Conservation (phyloP, 53 echinoderm and acorn worm species). For the Arbacia lixula region DNA sequence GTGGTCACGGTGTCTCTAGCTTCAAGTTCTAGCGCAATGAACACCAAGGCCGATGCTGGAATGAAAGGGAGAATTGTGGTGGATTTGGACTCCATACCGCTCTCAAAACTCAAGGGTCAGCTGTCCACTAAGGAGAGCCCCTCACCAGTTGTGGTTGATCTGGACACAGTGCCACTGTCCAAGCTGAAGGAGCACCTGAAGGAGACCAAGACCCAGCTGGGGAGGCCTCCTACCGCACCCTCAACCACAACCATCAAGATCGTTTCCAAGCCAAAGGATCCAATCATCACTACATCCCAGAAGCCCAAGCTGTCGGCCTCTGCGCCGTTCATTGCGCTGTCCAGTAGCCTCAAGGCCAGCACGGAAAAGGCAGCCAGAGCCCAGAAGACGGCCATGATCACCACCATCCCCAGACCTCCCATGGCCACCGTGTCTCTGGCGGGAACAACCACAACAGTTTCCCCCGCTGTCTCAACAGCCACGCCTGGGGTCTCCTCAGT, state of each 20-base stretch:
- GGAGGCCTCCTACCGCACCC: conserved; percentile 17
- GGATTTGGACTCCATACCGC: neutral
- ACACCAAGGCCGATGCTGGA: conserved; percentile 4
- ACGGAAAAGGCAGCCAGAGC: conserved; percentile 30
- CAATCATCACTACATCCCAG: conserved; percentile 14
- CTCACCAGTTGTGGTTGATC: conserved; percentile 24
- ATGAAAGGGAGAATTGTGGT: neutral
- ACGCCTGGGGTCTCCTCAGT: conserved; percentile 2
- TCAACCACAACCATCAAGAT: conserved; percentile 51
- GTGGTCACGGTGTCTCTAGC: conserved; percentile 17
- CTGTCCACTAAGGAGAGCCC: neutral
- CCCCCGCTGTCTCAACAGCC: neutral
- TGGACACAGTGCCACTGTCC: conserved; percentile 40
- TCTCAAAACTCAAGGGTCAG: conserved; percentile 14
- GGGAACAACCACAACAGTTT: neutral
- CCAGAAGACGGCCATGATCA: conserved; percentile 31
- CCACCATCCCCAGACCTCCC: neutral
- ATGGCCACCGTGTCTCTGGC: neutral
- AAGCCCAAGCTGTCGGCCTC: conserved; percentile 48
- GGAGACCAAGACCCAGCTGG: conserved; percentile 6
- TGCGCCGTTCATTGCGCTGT: conserved; percentile 38
- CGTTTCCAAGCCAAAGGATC: conserved; percentile 33
- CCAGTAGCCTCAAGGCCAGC: conserved; percentile 53
- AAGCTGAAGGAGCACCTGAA: conserved; percentile 49
- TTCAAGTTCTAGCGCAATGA: neutral